Percentiles rank a stretch among this genome's conserved stretches.
These are phyloP conservation scores for Malthinus flaveolus DNA, from an alignment of 2,888 invertebrate species.

Conservation along the genomic window DNA sequence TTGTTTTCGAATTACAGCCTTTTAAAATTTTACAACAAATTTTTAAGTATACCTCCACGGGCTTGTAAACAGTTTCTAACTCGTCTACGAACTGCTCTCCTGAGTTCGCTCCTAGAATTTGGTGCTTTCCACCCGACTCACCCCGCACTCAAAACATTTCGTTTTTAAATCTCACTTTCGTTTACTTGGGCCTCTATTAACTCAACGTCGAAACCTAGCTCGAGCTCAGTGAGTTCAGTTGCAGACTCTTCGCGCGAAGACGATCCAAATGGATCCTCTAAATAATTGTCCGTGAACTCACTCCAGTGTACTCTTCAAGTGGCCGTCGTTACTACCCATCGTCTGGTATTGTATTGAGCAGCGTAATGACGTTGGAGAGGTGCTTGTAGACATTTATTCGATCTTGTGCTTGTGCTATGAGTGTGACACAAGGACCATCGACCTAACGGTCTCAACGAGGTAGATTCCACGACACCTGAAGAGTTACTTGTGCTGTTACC, in stretches of 20 bases:
- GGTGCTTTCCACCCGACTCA: no score
- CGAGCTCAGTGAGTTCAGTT: constrained; percentile 37
- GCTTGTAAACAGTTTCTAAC: no score
- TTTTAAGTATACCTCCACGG: no score
- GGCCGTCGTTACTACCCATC: constrained; percentile 50
- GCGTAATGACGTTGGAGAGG: constrained; percentile 40
- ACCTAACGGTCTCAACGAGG: constrained; percentile 48
- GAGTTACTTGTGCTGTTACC: constrained; percentile 53
- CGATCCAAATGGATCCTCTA: constrained; percentile 20
- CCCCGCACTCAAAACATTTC: no score
- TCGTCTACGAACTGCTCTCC: no score
- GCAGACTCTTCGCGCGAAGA: constrained; percentile 26
- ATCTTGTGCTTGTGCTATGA: constrained; percentile 34
- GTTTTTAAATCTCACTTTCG: constrained; percentile 25
- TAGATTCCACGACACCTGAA: constrained; percentile 50
- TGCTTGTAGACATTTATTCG: constrained; percentile 33
- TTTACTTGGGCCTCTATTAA: constrained; percentile 23
- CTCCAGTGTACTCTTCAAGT: constrained; percentile 44
- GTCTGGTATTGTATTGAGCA: constrained; percentile 43
- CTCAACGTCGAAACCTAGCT: constrained; percentile 10
- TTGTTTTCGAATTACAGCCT: no score
- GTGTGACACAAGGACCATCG: constrained; percentile 48
- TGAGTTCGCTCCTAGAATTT: no score
- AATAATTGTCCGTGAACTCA: constrained; percentile 26
- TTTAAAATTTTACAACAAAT: no score